Conservation (phyloP, 2,888 invertebrate genomes). For the Cataglyphis altisquamis region DNA sequence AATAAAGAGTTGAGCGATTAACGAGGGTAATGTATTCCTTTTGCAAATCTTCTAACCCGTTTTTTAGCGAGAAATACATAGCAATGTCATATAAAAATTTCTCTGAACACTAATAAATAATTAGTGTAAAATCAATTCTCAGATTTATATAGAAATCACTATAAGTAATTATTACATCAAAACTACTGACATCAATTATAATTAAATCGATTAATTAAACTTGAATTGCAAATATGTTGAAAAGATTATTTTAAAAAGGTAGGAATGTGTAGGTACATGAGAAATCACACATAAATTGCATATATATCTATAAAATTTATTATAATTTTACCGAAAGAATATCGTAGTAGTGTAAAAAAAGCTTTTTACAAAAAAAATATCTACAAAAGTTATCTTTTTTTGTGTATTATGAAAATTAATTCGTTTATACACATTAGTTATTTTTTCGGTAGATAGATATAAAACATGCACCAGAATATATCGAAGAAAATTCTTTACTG, state of each 20-base stretch:
- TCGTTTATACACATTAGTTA: conserved; percentile 33
- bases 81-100: background rate
- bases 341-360: conserved; percentile 24
- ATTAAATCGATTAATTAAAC: background rate
- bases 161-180: background rate
- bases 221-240: background rate
- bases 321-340: conserved; percentile 11
- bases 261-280: background rate
- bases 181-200: background rate
- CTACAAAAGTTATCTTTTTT: conserved; percentile 45
- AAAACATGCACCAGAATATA: conserved; percentile 57
- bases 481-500: conserved; percentile 50
- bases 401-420: conserved; percentile 34
- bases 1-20: conserved; percentile 84
- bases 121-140: background rate
- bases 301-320: conserved; percentile 35
- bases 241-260: conserved; percentile 1
- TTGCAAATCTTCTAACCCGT: background rate
- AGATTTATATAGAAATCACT: background rate
- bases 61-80: background rate
- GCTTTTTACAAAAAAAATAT: conserved; percentile 55
- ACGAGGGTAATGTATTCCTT: conserved; percentile 63
- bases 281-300: conserved; percentile 2
- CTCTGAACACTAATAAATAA: background rate
- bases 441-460: conserved; percentile 47